These are phyloP conservation scores for Ormyrus pomaceus DNA, from an alignment of 2,888 invertebrate species.

Conservation along the genomic window DNA sequence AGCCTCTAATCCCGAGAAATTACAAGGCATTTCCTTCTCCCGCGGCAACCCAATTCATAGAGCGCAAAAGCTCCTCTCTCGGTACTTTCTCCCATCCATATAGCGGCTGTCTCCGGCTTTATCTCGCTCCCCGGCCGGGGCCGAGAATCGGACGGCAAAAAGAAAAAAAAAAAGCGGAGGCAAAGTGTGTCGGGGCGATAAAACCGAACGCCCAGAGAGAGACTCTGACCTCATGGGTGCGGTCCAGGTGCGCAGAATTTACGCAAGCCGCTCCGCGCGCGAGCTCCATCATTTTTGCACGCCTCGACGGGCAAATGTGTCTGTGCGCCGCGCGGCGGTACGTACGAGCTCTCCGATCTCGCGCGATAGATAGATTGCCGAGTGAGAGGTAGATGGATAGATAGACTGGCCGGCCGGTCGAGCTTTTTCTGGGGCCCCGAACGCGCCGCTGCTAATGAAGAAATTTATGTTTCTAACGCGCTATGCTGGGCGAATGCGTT, in stretches of 20 bases:
- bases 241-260: slow-evolving; percentile 22
- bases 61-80: not conserved
- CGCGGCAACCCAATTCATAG: not conserved
- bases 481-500: not conserved
- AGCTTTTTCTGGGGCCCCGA: too few relatives aligned
- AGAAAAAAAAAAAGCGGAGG: too few relatives aligned
- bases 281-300: slow-evolving; percentile 31
- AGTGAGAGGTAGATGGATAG: too few relatives aligned
- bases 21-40: not conserved
- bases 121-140: slow-evolving; percentile 1
- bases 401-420: too few relatives aligned
- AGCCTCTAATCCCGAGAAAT: too few relatives aligned
- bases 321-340: too few relatives aligned
- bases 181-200: slow-evolving; percentile 34
- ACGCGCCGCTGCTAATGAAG: not conserved
- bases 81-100: slow-evolving; percentile 15
- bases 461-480: not conserved
- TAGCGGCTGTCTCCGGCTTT: not conserved
- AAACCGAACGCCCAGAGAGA: slow-evolving; percentile 1
- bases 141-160: not conserved
- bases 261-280: slow-evolving; percentile 16
- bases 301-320: not conserved
- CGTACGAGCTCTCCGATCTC: too few relatives aligned
- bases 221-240: not conserved
- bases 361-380: too few relatives aligned